Conservation (phyloP, 2,888 invertebrate species). For the Pseudeuparius sepicola region DNA sequence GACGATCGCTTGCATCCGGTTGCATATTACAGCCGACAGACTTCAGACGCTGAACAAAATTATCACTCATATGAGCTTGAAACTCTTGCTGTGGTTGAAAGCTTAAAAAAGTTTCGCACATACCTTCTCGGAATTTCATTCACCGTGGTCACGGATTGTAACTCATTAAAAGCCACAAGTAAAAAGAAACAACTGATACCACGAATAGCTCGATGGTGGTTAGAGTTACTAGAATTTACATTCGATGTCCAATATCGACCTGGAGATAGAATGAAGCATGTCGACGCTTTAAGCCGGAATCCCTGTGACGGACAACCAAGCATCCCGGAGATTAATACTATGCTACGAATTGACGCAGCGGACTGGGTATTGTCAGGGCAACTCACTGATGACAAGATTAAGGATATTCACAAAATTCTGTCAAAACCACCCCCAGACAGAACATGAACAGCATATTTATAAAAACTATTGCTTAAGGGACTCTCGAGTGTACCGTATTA, state of each 20-base stretch:
- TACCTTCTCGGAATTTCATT: too few species aligned
- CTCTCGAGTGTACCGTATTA: constrained; percentile 20
- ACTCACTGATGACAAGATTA: constrained; percentile 21
- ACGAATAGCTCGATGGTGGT: too few species aligned
- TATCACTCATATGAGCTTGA: constrained; percentile 33
- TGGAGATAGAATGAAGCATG: too few species aligned
- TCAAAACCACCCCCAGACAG: constrained; percentile 18
- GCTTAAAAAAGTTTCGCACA: too few species aligned
- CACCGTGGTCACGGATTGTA: too few species aligned
- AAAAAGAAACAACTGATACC: too few species aligned
- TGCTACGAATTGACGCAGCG: constrained; percentile 19
- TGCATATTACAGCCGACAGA: constrained; percentile 30
- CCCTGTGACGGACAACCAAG: too few species aligned
- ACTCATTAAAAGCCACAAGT: too few species aligned
- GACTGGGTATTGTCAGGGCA: constrained; percentile 24
- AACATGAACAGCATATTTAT: constrained; percentile 16
- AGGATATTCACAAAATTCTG: constrained; percentile 16
- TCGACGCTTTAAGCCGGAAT: too few species aligned
- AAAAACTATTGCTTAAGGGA: constrained; percentile 19
- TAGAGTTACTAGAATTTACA: too few species aligned
- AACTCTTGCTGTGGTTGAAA: constrained; percentile 30
- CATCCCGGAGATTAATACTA: too few species aligned
- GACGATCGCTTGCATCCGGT: constrained; percentile 24
- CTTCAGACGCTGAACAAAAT: constrained; percentile 28
- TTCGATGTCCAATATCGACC: too few species aligned